Conservation (phyloP, 1,140 invertebrate species). For the Brachionus sp. region DNA sequence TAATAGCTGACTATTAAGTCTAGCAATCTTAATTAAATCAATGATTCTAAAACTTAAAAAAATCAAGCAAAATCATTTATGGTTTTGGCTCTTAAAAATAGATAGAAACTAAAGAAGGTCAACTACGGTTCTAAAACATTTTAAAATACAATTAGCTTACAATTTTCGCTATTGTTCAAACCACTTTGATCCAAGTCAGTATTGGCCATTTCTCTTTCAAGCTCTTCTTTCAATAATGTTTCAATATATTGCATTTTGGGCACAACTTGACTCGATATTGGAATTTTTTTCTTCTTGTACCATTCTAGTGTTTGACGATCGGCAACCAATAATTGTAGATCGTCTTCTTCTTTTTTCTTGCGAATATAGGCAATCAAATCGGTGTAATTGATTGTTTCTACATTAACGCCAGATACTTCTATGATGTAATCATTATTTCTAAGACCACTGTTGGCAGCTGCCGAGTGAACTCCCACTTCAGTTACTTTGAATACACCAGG, state of each 20-base stretch:
- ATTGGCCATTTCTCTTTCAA: slow-evolving; percentile 28
- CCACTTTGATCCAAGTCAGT: slow-evolving; percentile 28
- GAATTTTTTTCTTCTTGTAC: slow-evolving; percentile 32
- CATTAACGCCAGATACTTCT: slow-evolving; percentile 13
- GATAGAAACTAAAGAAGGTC: slow-evolving; percentile 1
- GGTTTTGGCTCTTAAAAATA: neutral
- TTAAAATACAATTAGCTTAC: neutral
- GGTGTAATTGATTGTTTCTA: slow-evolving; percentile 9
- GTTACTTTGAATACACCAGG: slow-evolving; percentile 21
- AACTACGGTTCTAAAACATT: neutral
- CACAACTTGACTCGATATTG: slow-evolving; percentile 35
- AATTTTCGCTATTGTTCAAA: slow-evolving; percentile 3
- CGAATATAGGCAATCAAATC: slow-evolving; percentile 7
- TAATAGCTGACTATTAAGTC: neutral
- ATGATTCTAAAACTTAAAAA: neutral
- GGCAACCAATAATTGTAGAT: slow-evolving; percentile 31
- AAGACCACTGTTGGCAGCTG: slow-evolving; percentile 12
- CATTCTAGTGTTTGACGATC: slow-evolving; percentile 13
- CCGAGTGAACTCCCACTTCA: neutral
- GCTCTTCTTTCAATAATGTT: slow-evolving; percentile 40
- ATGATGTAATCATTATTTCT: slow-evolving; percentile 32
- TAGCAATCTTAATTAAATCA: neutral
- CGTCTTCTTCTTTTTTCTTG: slow-evolving; percentile 30
- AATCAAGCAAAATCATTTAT: slow-evolving; percentile 25
- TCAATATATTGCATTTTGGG: slow-evolving; percentile 45